Conservation (phyloP, 2,888 invertebrate genomes). For the Troides aeacus region DNA sequence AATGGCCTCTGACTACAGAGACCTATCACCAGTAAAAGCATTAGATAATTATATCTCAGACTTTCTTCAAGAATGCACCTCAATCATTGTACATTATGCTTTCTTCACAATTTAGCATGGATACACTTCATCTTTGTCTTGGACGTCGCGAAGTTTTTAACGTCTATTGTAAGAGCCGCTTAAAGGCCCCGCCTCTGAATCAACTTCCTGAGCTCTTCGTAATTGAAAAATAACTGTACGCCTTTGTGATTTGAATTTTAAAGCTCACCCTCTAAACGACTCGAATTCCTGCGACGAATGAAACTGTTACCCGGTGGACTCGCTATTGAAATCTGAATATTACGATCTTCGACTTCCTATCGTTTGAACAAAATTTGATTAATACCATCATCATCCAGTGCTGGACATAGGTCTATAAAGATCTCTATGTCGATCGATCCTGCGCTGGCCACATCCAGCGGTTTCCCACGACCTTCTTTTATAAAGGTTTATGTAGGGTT, state of each 20-base stretch:
- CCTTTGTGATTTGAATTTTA: conserved; percentile 46
- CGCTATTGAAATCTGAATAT: neutral
- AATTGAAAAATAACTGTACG: conserved; percentile 77
- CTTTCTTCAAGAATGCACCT: neutral
- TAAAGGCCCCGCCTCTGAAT: conserved; percentile 55
- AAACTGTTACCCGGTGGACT: neutral
- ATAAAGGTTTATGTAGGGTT: too few species aligned
- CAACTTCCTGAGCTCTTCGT: conserved; percentile 54
- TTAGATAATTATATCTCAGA: too few species aligned
- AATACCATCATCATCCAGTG: too few species aligned
- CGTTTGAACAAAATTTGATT: neutral
- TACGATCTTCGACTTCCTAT: neutral
- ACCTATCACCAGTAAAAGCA: too few species aligned
- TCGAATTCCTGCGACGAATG: neutral
- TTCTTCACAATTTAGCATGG: conserved; percentile 5
- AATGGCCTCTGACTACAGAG: too few species aligned
- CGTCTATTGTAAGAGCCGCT: conserved; percentile 51
- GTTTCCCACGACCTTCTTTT: too few species aligned
- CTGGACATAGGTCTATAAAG: too few species aligned
- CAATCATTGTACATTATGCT: neutral
- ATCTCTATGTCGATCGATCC: too few species aligned
- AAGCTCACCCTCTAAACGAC: conserved; percentile 1
- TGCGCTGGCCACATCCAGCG: too few species aligned
- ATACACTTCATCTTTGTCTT: conserved; percentile 5
- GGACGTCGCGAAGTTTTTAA: neutral